Evolutionary conservation across 1,140 invertebrate genomes (phyloP).

Genomic region (Gerris buenoi): DNA sequence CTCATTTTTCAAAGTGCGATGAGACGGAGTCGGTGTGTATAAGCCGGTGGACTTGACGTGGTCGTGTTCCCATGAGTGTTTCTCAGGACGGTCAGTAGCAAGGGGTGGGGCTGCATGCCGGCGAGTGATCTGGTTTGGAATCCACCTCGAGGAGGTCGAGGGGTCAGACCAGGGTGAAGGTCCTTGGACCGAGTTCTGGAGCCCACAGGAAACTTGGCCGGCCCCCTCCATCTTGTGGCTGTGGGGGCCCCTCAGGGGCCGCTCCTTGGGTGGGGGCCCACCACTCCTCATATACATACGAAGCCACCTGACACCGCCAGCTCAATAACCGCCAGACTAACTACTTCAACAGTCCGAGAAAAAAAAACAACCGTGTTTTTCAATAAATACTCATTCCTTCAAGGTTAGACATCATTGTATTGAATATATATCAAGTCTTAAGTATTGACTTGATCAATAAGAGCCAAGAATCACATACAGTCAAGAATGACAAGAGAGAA

Average conservation of each 20-base stretch:
- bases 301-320: background rate
- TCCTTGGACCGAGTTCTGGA: background rate
- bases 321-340: too few relatives aligned
- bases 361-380: too few relatives aligned
- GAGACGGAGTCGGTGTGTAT: too few relatives aligned
- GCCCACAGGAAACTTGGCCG: background rate
- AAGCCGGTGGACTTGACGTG: too few relatives aligned
- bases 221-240: background rate
- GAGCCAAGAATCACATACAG: too few relatives aligned
- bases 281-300: background rate
- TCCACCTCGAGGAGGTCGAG: background rate
- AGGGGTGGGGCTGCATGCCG: background rate
- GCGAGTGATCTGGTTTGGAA: background rate
- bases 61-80: background rate
- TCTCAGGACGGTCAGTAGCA: background rate
- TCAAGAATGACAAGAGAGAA: too few relatives aligned
- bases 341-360: too few relatives aligned
- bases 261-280: background rate
- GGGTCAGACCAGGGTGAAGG: background rate
- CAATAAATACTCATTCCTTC: too few relatives aligned
- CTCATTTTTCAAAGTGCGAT: too few relatives aligned
- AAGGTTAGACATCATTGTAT: too few relatives aligned
- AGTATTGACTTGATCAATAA: too few relatives aligned
- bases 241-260: background rate
- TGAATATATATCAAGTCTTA: too few relatives aligned